Base-by-base conservation (phyloP, 2,888 invertebrate genomes). In the Standfussiana lucernea region DNA sequence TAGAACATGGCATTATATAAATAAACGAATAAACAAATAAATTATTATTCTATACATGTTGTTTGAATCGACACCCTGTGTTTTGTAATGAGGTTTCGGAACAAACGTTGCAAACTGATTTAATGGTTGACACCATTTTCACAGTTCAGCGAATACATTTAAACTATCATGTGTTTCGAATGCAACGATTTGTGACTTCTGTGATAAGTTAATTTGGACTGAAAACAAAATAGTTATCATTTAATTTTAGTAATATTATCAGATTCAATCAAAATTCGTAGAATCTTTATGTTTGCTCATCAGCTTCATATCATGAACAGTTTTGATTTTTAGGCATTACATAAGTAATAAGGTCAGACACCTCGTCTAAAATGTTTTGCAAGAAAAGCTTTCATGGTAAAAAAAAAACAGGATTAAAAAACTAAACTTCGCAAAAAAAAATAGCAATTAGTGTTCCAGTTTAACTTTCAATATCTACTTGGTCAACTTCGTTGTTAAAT, bases 1-100 rank as follows among this genome's bases (percentile, higher is more conserved):
- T 89, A 88, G 82, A 82, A 84, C 64, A 82, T 69, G 70, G 21
- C 82, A 83, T 84, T 79, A 83, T 71, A 72, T n/a, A n/a, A n/a
- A n/a, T n/a, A n/a, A n/a, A n/a, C n/a, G n/a, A 83, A 85, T 86
- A 80, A 80, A 79, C 65, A 70, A 80, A 88, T 88, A 89, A 82
- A 89, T 88, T 84, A 86, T 89, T 82, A 82, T 89, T 86, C 75
- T 82, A 79, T 79, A 70, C 35, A 67, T 65, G 28, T 75, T 78
- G 85, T 86, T 88, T 89, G 13, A 75, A 75, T 89, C 40, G 53
- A 62, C 56, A 56, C 53, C 47, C 77, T 42, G 28, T 66, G 56
- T 56, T 66, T 83, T 56, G 56, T 53, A 47, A 59, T 82, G 50
- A 47, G 68, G 82, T 85, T 82, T 40, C 5, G n/a, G 45, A 70